Percentiles rank a stretch among this genome's conserved stretches.
These are phyloP conservation scores for Thysanoteuthis rhombus DNA, from an alignment of 2,888 invertebrate species.

Conservation along the genomic window DNA sequence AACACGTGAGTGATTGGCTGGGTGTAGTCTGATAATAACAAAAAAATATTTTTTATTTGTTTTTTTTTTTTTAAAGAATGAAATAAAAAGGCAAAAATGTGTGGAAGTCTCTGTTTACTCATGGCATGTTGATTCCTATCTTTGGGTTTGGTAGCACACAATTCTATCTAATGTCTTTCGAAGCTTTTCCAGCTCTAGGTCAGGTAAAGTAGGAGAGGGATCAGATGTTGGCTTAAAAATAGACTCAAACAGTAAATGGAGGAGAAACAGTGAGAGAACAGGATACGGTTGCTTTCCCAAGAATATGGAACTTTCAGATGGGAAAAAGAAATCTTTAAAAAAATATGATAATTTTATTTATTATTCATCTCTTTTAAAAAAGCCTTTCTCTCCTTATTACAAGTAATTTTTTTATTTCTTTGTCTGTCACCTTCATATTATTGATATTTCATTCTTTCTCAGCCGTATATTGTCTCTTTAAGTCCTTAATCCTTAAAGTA, in stretches of 20 bases:
- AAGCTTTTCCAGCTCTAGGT: background rate
- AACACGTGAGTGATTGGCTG: background rate
- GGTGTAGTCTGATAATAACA: background rate
- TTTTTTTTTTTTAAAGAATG: too few species aligned
- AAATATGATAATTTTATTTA: background rate
- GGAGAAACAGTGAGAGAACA: background rate
- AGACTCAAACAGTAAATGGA: background rate
- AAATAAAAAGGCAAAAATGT: too few species aligned
- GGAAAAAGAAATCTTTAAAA: background rate
- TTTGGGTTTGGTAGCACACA: background rate
- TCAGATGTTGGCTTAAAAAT: background rate
- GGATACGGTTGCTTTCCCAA: background rate
- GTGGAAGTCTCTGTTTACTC: background rate
- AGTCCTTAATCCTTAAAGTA: too few species aligned
- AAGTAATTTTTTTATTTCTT: too few species aligned
- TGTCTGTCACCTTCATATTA: too few species aligned
- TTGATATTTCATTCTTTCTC: too few species aligned
- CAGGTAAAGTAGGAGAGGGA: background rate
- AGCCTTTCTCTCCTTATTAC: background rate
- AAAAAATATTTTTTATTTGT: too few species aligned
- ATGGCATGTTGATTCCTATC: background rate
- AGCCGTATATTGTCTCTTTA: too few species aligned
- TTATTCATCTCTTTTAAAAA: background rate
- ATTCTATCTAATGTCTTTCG: background rate
- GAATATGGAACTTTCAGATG: background rate